These are phyloP conservation scores for Lithophane socia DNA, from an alignment of 2,888 invertebrate genomes.

Conservation along the genomic window DNA sequence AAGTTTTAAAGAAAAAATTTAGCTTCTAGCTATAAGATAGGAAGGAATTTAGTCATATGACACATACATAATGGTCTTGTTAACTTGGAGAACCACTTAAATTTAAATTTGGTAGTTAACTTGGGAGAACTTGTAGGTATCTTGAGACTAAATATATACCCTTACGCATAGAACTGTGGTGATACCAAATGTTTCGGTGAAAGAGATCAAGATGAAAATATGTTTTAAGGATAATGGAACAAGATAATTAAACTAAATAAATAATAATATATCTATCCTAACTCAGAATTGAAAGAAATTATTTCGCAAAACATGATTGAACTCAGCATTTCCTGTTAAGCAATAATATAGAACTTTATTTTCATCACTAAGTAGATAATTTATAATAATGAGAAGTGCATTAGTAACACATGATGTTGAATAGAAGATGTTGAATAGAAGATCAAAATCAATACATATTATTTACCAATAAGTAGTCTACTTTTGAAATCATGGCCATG, in stretches of 20 bases:
- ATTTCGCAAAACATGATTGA: constrained; percentile 25
- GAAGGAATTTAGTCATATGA: not conserved
- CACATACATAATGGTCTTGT: not conserved
- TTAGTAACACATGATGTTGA: constrained; percentile 14
- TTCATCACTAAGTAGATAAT: constrained; percentile 26
- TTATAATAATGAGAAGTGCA: constrained; percentile 1
- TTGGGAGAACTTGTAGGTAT: not conserved
- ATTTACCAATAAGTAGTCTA: constrained; percentile 27
- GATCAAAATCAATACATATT: constrained; percentile 3
- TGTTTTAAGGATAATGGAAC: not conserved
- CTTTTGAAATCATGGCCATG: constrained; percentile 19
- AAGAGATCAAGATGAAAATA: not conserved
- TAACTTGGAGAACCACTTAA: not conserved
- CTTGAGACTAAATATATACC: not conserved
- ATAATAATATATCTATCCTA: not conserved
- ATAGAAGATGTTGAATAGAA: constrained; percentile 15
- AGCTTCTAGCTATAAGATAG: not conserved
- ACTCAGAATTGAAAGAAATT: not conserved
- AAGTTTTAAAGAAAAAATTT: not conserved
- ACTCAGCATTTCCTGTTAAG: constrained; percentile 11
- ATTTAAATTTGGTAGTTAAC: not conserved
- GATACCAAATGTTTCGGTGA: not conserved
- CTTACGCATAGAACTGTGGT: not conserved
- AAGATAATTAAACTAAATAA: not conserved
- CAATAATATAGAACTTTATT: constrained; percentile 6